Base-by-base conservation (phyloP, 2,113 vertebrate genomes). In the Istiophorus platypterus region DNA sequence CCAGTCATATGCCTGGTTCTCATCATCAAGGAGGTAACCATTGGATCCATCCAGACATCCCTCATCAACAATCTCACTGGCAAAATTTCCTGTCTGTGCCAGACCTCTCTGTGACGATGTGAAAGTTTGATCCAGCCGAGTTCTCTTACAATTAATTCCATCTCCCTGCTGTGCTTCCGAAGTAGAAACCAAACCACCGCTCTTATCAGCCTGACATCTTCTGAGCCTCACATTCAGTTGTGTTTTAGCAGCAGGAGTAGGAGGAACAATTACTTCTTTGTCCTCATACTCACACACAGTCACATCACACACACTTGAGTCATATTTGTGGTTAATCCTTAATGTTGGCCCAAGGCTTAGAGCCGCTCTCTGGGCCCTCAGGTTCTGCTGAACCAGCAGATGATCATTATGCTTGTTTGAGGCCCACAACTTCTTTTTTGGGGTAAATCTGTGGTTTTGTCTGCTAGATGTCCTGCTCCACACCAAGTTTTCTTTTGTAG, bases 1-100 rank as follows among this genome's bases (percentile, higher is more conserved):
- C 85, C 85, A 93, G 78, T 93, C 85, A 84, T 74, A 91, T 5
- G 61, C 51, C 63, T 84, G 61, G 24, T 74, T 85, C 22, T 54
- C 68, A 22, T 84, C 63, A 12, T 66, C 26, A 11, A 20, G 12
- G 27, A 15, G 14, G 18, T 34, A 18, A 74, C 27, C 37, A 13
- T 51, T 10, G 18, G 71, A 80, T 62, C 18, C 34, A 17, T 76
- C 22, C 22, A 68, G 27, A 49, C 7, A 39, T 4, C 11, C 41
- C 9, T 75, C 58, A 15, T 29, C 12, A 58, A 12, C 70, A 12
- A 34, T 22, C 18, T 67, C 62, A 31, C 20, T 45, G 54, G 26
- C 64, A 64, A 10, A 0, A 0, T 11, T 41, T 72, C 27, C 82
- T 57, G 62, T 63, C 51, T 61, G 70, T 31, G 29, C 2, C 6